phyloP scores from a whole-genome alignment of 2,113 vertebrate species.

The Anser cygnoides region DNA sequence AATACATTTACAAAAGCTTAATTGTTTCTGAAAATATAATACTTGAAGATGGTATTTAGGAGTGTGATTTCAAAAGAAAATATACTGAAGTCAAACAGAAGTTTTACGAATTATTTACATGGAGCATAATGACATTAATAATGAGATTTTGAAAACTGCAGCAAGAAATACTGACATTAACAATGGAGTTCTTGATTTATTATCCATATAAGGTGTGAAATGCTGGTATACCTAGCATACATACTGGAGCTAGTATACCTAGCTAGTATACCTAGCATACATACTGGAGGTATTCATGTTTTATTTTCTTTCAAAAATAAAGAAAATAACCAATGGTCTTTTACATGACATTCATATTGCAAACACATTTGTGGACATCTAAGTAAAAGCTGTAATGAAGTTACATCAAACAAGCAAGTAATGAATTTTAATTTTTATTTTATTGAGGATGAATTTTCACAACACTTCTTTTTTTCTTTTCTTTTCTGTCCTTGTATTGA shows the following conservation, averaged over 20 bases:
- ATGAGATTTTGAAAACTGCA: background rate
- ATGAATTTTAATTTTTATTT: background rate
- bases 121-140: background rate
- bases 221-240: background rate
- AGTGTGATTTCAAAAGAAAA: background rate
- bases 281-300: background rate
- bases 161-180: background rate
- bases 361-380: background rate
- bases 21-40: background rate
- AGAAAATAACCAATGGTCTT: background rate
- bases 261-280: background rate
- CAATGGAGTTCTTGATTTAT: background rate
- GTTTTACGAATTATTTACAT: background rate
- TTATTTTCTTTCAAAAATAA: background rate
- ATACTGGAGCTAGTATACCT: background rate
- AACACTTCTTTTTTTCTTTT: background rate
- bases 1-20: accelerated
- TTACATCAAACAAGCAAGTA: background rate
- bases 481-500: background rate
- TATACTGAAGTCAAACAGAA: background rate
- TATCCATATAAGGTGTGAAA: background rate
- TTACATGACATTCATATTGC: background rate
- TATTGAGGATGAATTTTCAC: background rate
- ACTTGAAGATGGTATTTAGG: background rate
- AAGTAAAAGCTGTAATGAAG: background rate